Evolutionary conservation across 2,113 vertebrate genomes (phyloP).

Genomic region (Emberiza fucata): DNA sequence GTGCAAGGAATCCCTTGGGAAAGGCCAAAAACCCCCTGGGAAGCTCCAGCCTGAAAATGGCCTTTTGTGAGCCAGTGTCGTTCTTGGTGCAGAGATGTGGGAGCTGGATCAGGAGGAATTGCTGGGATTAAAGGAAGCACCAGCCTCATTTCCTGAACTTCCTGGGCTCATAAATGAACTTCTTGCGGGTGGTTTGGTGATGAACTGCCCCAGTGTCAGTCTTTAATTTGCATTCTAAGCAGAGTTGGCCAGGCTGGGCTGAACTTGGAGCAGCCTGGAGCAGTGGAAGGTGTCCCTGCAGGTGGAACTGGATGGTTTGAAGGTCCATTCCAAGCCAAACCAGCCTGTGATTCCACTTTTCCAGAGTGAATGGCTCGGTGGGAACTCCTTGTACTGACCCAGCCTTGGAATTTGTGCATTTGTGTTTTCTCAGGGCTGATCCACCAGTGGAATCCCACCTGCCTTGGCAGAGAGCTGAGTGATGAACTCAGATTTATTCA

Average conservation of each 20-base stretch:
- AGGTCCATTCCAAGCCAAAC: not conserved
- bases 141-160: not conserved
- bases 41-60: not conserved
- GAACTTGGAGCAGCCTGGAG: not conserved
- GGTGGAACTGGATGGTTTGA: not conserved
- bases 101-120: not conserved
- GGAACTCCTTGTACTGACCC: rapidly evolving
- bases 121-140: not conserved
- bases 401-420: not conserved
- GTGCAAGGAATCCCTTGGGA: not conserved
- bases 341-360: not conserved
- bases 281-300: not conserved
- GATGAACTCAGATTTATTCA: not conserved
- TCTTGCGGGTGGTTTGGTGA: not conserved
- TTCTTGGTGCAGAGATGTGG: not conserved
- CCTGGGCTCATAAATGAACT: not conserved
- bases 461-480: not conserved
- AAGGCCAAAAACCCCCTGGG: not conserved
- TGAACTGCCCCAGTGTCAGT: rapidly evolving
- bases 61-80: not conserved
- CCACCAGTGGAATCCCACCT: rapidly evolving
- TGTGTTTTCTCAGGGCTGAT: not conserved
- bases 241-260: not conserved
- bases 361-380: not conserved
- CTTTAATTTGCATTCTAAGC: rapidly evolving